A percentile compares a stretch with the other conserved stretches of the same genome.
These are phyloP conservation scores for Callocephalon fimbriatum DNA, from an alignment of 2,113 vertebrate genomes.

Conservation along the genomic window DNA sequence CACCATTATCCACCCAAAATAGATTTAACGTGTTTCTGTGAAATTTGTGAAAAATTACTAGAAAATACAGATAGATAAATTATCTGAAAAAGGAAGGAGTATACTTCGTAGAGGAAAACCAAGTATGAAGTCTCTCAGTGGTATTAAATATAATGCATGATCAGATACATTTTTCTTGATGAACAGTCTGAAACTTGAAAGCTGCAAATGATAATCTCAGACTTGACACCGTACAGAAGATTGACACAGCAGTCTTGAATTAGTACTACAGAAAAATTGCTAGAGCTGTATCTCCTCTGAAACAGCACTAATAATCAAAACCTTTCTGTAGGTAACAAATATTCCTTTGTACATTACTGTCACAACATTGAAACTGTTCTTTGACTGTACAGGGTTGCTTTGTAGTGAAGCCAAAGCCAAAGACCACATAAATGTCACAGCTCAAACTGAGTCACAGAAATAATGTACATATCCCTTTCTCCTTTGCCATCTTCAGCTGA, in stretches of 20 bases:
- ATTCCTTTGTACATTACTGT: not conserved
- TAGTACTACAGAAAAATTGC: not conserved
- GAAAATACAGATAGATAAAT: not conserved
- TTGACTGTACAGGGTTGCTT: not conserved
- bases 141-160: not conserved
- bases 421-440: not conserved
- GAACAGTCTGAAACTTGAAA: not conserved
- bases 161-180: not conserved
- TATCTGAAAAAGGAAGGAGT: not conserved
- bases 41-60: not conserved
- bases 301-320: not conserved
- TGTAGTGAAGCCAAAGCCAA: not conserved
- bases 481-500: not conserved
- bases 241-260: not conserved
- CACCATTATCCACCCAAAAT: not conserved
- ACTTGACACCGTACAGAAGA: not conserved
- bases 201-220: not conserved
- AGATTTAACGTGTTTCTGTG: not conserved
- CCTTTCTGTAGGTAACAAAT: not conserved
- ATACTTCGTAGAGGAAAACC: not conserved
- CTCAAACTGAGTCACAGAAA: not conserved
- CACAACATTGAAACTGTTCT: not conserved
- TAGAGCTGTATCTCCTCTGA: not conserved
- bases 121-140: not conserved
- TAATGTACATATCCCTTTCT: not conserved